Conservation (phyloP, 2,113 vertebrate species). For the Bolborhynchus lineola region DNA sequence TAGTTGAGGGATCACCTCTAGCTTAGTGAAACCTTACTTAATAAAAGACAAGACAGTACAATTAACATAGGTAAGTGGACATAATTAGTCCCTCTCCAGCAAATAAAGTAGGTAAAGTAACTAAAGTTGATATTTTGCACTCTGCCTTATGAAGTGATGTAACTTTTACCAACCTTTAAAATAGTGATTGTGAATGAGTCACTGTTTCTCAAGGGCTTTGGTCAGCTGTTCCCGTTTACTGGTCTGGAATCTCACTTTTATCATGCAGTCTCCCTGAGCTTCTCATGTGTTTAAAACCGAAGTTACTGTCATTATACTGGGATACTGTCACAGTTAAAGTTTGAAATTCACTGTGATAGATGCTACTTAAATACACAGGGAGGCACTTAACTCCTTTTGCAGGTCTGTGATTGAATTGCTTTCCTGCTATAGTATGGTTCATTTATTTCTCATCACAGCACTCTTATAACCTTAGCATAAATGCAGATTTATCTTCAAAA, state of each 20-base stretch:
- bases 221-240: conserved; percentile 49
- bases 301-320: neutral
- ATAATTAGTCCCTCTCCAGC: neutral
- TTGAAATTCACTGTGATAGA: neutral
- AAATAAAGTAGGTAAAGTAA: neutral
- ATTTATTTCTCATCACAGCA: neutral
- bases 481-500: neutral
- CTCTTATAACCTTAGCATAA: neutral
- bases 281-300: neutral
- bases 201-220: conserved; percentile 42
- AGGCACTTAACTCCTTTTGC: neutral
- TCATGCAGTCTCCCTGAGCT: neutral
- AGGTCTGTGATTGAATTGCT: neutral
- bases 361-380: neutral
- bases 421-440: neutral
- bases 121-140: neutral
- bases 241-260: conserved; percentile 52
- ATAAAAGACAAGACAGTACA: neutral
- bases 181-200: conserved; percentile 28
- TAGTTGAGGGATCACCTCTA: neutral
- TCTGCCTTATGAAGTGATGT: conserved; percentile 19
- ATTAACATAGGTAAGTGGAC: neutral
- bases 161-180: conserved; percentile 52
- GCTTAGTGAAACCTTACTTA: neutral
- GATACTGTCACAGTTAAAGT: neutral